Evolutionary conservation across 2,797 vertebrate genomes (phyloP), one percentile per base, ranked within the genome.

Genomic region (Lutjanus argentimaculatus): DNA sequence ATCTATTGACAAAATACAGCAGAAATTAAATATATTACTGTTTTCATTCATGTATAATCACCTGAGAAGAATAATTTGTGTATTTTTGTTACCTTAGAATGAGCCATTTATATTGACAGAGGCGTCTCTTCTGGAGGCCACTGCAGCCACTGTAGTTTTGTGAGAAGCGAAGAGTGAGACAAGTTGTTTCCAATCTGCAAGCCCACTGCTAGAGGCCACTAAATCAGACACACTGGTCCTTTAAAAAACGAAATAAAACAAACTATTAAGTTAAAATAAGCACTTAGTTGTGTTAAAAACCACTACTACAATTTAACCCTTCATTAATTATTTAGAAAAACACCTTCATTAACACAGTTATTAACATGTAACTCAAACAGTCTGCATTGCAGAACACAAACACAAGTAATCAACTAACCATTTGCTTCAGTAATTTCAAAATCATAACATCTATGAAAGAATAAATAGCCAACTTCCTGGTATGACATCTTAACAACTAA

Each of bases 301-400:
- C 55, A 64, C 22, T 36, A 58, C 49, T 53, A 83, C 48, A 74
- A 75, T 49, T 82, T 75, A 52, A 79, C 12, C 10, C 42, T 49
- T 22, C 2, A 42, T 45, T 59, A 72, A 67, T 64, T 43, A 56
- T 68, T 79, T 75, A 83, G 48, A 92, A 89, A 88, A 87, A 79
- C 53, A 78, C 72, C 85, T 89, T 87, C 75, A 85, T 86, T 85
- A 87, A 72, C 72, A 69, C 75, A 83, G 15, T 72, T 83, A 70
- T 45, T 51, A 2, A 66, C 16, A 0, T 67, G 43, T 57, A 73
- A 84, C 21, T 62, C 46, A 73, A 79, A 84, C 52, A n/a, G 11
- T 72, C 64, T 72, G 70, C n/a, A 15, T 57, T 49, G n/a, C 67
- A 63, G 22, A 46, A 79, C 61, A 79, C 55, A 83, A 66, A 22